Base-by-base conservation (phyloP, 2,888 invertebrate genomes). In the Cancer borealis region DNA sequence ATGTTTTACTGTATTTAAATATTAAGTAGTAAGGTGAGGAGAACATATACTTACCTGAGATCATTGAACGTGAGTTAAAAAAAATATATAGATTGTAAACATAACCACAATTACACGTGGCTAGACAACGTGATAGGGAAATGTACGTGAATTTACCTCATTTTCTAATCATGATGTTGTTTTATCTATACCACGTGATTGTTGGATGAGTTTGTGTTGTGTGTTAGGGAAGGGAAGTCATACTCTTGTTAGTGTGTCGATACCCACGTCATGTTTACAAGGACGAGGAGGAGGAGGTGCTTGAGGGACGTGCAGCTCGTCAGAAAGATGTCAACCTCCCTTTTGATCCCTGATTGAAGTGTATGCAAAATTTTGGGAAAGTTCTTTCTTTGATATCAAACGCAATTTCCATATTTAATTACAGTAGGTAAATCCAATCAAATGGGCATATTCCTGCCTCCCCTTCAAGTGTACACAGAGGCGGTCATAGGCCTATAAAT, bases 351-450 rank as follows among this genome's bases (percentile, higher is more conserved):
- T 88, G 73, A 89, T 89, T 94, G 92, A 92, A 94, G 89, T 30
- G 89, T 94, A 94, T 94, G 93, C 93, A 89, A 94, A 94, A 92
- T 88, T 92, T 73, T 73, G 45, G n/a, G 88, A 79, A 73, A 66
- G 73, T 46, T 79, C 88, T 94, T 89, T 94, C 93, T 94, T 91
- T 94, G 93, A 94, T 94, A 92, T 94, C 88, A 92, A 94, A 94
- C 89, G 73, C 92, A 91, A 94, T 94, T 94, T 94, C 93, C 93
- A 94, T 94, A 92, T 92, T 94, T 94, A 94, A 94, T 94, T 94
- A 94, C 93, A 94, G 73, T 94, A 92, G 93, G 93, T 92, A 94
- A 94, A 94, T 94, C 93, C 93, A 94, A 94, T 94, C 93, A 94
- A 92, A 94, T 49, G 92, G 93, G 93, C 93, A 89, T 94, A 94